Conservation (phyloP, 2,888 invertebrate genomes). For the Pycnomerus fuliginosus region DNA sequence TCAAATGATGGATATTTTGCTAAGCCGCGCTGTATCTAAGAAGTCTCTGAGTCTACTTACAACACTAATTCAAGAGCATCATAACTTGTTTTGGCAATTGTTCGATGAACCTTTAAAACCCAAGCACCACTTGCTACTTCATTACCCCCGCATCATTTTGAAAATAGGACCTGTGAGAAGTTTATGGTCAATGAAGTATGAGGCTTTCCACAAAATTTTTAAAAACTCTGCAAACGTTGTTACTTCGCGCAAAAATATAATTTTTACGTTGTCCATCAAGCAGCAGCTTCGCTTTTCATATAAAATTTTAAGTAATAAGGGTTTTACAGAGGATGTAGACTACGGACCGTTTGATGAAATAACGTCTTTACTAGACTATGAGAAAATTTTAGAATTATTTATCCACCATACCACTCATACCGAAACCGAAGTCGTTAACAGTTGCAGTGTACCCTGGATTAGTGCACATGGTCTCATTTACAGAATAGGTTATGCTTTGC, state of each 20-base stretch:
- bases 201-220: slow-evolving; percentile 25
- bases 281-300: slow-evolving; percentile 13
- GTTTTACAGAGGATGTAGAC: slow-evolving; percentile 9
- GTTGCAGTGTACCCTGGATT: not conserved
- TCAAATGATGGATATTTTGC: slow-evolving; percentile 20
- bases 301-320: slow-evolving; percentile 11
- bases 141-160: slow-evolving; percentile 26
- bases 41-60: slow-evolving; percentile 10
- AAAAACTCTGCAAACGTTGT: slow-evolving; percentile 22
- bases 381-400: not conserved
- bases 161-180: slow-evolving; percentile 24
- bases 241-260: slow-evolving; percentile 20
- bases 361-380: not conserved
- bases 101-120: slow-evolving; percentile 22
- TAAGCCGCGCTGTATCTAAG: slow-evolving; percentile 7
- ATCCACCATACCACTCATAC: not conserved
- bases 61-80: slow-evolving; percentile 24
- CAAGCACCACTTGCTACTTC: slow-evolving; percentile 29
- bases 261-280: slow-evolving; percentile 15
- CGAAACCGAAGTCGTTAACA: not conserved
- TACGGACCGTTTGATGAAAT: slow-evolving; percentile 6
- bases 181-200: slow-evolving; percentile 26
- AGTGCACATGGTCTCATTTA: not conserved
- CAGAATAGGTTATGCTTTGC: not conserved
- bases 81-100: slow-evolving; percentile 16